phyloP scores from a whole-genome alignment of 2,113 vertebrate species.

The Lagopus leucura region DNA sequence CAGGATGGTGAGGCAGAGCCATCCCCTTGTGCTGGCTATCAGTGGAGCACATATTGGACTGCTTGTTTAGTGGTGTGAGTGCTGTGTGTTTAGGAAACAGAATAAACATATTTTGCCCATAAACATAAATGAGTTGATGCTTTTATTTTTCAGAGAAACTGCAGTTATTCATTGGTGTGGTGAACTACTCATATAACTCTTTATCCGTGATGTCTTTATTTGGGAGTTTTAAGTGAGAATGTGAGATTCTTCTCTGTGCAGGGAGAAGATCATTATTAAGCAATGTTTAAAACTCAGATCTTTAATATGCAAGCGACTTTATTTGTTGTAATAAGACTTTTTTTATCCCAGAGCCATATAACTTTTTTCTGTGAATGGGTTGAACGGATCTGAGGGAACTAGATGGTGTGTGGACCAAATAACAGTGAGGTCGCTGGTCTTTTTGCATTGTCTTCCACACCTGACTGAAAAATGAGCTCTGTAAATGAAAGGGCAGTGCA shows the following conservation, averaged over 20 bases:
- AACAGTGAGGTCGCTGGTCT: background rate
- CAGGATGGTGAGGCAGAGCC: background rate
- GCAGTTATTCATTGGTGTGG: background rate
- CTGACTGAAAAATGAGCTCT: background rate
- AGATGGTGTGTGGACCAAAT: background rate
- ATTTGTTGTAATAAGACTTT: background rate
- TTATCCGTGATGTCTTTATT: background rate
- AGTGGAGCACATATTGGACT: accelerated
- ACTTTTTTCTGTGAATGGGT: background rate
- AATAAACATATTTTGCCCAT: background rate
- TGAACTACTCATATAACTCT: background rate
- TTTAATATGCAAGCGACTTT: background rate
- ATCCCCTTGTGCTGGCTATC: background rate
- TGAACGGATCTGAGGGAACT: background rate
- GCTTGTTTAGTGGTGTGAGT: background rate
- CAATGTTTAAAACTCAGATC: background rate
- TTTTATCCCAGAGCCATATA: background rate
- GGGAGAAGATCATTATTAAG: background rate
- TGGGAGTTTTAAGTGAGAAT: background rate
- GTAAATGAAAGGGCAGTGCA: background rate
- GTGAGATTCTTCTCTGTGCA: background rate
- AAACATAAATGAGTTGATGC: background rate
- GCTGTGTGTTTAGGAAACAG: background rate
- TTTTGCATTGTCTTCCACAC: background rate
- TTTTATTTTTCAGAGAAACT: background rate